Evolutionary conservation across 2,797 vertebrate genomes (phyloP).

Genomic region (Pantherophis alleghaniensis): DNA sequence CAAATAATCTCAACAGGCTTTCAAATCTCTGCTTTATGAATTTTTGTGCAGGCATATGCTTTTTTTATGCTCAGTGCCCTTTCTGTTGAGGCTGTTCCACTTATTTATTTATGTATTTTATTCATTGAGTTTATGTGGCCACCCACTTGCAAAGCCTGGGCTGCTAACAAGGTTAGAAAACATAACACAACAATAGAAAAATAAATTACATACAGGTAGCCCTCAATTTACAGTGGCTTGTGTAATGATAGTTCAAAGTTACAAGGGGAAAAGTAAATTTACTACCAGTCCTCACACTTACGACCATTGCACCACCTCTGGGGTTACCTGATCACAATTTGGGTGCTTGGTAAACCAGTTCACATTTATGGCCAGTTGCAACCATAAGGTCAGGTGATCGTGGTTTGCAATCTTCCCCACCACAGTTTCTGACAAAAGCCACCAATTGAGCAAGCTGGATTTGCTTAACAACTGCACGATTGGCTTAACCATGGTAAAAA

Average conservation of each 20-base stretch:
- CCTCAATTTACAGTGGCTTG: background rate
- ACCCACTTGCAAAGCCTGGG: background rate
- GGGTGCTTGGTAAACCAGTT: background rate
- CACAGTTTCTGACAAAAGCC: background rate
- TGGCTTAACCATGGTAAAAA: no score
- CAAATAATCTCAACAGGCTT: background rate
- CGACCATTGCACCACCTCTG: background rate
- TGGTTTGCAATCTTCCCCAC: background rate
- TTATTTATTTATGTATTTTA: background rate
- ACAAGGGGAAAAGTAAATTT: background rate
- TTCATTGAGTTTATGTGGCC: background rate
- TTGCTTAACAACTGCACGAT: no score
- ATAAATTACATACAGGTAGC: background rate
- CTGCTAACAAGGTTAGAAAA: background rate
- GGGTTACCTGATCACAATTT: no score
- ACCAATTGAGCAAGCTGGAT: no score
- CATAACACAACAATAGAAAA: background rate
- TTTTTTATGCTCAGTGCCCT: background rate
- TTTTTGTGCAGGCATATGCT: background rate
- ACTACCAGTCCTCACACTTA: background rate
- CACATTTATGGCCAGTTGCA: background rate
- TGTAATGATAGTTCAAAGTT: background rate
- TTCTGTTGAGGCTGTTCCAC: background rate
- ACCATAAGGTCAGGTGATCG: background rate
- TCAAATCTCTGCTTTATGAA: background rate